Percentiles rank a stretch among this genome's conserved stretches.
phyloP scores from a whole-genome alignment of 2,797 vertebrate species.

The Sorex maritimensis region DNA sequence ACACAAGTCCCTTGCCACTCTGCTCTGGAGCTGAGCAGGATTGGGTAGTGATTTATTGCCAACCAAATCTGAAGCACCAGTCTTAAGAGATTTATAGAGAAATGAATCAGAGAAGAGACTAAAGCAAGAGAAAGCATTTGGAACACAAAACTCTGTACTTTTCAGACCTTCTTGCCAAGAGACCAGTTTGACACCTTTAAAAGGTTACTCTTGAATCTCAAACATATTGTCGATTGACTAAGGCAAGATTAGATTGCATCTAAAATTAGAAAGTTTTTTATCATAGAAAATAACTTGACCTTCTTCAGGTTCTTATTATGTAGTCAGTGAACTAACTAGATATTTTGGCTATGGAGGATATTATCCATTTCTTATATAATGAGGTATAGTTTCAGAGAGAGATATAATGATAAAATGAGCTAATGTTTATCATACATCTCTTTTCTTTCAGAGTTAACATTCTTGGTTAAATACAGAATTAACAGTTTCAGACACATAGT shows the following conservation, averaged over 20 bases:
- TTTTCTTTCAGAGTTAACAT: neutral
- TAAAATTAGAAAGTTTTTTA: slow-evolving; percentile 20
- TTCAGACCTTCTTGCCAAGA: neutral
- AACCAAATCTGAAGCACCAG: neutral
- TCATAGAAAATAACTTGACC: neutral
- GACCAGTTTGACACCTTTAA: neutral
- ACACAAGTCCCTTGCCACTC: neutral
- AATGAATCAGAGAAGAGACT: neutral
- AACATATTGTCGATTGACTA: neutral
- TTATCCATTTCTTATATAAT: neutral
- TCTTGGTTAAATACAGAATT: neutral
- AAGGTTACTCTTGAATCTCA: slow-evolving; percentile 33
- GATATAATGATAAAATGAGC: fast-evolving
- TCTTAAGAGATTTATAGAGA: slow-evolving; percentile 29
- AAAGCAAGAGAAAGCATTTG: neutral
- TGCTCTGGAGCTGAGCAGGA: neutral
- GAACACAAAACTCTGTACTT: neutral
- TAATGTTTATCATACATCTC: neutral
- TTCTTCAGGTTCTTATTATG: neutral
- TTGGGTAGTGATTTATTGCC: slow-evolving; percentile 32
- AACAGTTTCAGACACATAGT: neutral
- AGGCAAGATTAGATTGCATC: neutral
- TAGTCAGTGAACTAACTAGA: neutral
- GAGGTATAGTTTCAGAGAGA: neutral
- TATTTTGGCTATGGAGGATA: neutral